These are phyloP conservation scores for Zygaena filipendulae DNA, from an alignment of 2,888 invertebrate genomes.

Conservation along the genomic window DNA sequence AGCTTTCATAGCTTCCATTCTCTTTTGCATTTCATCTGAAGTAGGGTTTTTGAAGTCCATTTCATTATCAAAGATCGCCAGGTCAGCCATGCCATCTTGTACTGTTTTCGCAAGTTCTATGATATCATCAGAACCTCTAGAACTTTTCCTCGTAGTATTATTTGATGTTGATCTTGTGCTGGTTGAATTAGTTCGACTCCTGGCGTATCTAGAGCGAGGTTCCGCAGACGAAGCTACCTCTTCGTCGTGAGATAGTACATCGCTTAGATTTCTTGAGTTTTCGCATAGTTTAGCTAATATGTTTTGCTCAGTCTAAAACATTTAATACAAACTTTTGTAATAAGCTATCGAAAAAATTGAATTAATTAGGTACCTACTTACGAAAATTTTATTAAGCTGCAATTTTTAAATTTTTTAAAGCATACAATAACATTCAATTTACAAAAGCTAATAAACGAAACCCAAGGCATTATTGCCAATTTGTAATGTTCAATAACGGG, in stretches of 20 bases:
- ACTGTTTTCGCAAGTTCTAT: constrained; percentile 64
- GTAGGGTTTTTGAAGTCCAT: constrained; percentile 26
- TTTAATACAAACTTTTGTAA: constrained; percentile 5
- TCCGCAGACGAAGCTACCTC: constrained; percentile 46
- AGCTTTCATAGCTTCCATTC: constrained; percentile 45
- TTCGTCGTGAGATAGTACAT: constrained; percentile 49
- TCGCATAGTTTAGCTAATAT: constrained; percentile 44
- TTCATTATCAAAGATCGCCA: constrained; percentile 45
- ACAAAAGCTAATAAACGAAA: too few relatives aligned
- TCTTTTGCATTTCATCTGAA: constrained; percentile 39
- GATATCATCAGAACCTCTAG: constrained; percentile 49
- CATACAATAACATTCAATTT: too few relatives aligned
- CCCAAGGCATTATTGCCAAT: too few relatives aligned
- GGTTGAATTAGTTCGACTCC: constrained; percentile 37
- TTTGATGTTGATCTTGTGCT: constrained; percentile 39
- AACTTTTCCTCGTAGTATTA: constrained; percentile 34
- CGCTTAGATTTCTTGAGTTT: constrained; percentile 44
- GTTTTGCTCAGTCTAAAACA: constrained; percentile 40
- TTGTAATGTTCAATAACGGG: too few relatives aligned
- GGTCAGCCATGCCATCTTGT: constrained; percentile 65
- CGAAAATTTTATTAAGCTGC: constrained; percentile 1
- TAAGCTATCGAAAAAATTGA: too few relatives aligned
- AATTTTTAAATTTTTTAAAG: too few relatives aligned
- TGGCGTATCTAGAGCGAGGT: constrained; percentile 37
- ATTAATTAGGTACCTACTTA: too few relatives aligned